Evolutionary conservation across 2,888 invertebrate genomes (phyloP).

Genomic region (Dusona sp.): DNA sequence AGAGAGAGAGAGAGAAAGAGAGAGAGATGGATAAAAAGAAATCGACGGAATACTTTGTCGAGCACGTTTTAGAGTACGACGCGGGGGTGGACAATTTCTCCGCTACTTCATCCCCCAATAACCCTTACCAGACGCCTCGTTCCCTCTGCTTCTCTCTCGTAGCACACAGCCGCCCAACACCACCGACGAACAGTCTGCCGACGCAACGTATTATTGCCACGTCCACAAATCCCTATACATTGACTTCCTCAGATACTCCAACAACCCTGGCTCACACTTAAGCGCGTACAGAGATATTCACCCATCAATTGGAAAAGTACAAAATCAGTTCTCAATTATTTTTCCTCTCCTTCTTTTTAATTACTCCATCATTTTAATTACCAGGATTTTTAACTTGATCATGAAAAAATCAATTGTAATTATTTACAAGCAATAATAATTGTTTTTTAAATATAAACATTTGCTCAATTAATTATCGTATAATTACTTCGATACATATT

Average conservation of each 20-base stretch:
- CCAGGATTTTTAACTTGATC: not conserved
- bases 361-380: not conserved
- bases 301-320: not conserved
- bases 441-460: not conserved
- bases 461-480: not conserved
- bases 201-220: slow-evolving; percentile 61
- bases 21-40: slow-evolving; percentile 37
- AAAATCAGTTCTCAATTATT: not conserved
- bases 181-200: slow-evolving; percentile 46
- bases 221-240: slow-evolving; percentile 18
- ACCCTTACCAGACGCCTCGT: slow-evolving; percentile 57
- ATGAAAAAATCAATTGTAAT: not conserved
- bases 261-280: not conserved
- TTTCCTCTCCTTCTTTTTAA: not conserved
- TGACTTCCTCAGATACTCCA: slow-evolving; percentile 27
- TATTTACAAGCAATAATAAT: not conserved
- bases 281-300: not conserved
- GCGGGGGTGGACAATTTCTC: slow-evolving; percentile 55
- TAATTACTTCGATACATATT: not conserved
- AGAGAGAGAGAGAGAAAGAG: not conserved
- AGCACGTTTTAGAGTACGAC: slow-evolving; percentile 51
- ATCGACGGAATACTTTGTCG: slow-evolving; percentile 57
- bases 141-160: slow-evolving; percentile 38
- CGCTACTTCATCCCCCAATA: slow-evolving; percentile 56
- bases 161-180: slow-evolving; percentile 10